A percentile compares a stretch with the other conserved stretches of the same genome.
Conservation (phyloP, 2,888 invertebrate genomes). For the Oscheius sp. region DNA sequence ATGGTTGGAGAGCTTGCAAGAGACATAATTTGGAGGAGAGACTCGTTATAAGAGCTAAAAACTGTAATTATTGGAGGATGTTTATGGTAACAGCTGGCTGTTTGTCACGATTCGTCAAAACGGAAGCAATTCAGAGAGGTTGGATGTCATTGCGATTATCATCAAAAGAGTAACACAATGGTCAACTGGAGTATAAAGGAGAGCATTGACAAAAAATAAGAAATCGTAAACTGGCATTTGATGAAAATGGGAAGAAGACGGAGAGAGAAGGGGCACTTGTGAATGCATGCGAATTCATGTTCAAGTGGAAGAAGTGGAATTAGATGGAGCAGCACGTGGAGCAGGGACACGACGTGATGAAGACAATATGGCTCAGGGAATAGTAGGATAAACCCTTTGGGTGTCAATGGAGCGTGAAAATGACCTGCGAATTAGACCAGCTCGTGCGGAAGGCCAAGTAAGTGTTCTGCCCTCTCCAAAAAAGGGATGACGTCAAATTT, state of each 20-base stretch:
- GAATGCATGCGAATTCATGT: constrained; percentile 33
- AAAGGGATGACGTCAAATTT: background rate
- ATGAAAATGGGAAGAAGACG: background rate
- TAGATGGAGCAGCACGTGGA: background rate
- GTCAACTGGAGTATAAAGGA: background rate
- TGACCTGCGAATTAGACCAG: constrained; percentile 7
- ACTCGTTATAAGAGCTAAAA: too few species aligned
- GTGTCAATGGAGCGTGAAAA: constrained; percentile 20
- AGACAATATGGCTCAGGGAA: background rate
- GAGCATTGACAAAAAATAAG: background rate
- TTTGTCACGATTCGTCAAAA: constrained; percentile 12
- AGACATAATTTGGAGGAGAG: too few species aligned
- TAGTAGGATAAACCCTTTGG: constrained; percentile 20
- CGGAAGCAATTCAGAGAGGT: constrained; percentile 10
- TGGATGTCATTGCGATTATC: constrained; percentile 14
- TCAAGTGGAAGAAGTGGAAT: constrained; percentile 30
- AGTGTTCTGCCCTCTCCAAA: background rate
- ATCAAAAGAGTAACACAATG: constrained; percentile 2
- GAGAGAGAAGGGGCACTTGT: constrained; percentile 17
- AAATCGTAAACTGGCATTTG: background rate
- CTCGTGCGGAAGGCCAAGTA: background rate
- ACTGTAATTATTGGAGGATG: background rate
- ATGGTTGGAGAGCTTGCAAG: background rate
- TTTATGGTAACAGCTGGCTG: background rate
- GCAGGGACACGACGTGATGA: background rate